Evolutionary conservation across 92 coral and sea anemone genomes (phyloP), one percentile per base, ranked within the genome.

Genomic region (Epizoanthus stellaris): DNA sequence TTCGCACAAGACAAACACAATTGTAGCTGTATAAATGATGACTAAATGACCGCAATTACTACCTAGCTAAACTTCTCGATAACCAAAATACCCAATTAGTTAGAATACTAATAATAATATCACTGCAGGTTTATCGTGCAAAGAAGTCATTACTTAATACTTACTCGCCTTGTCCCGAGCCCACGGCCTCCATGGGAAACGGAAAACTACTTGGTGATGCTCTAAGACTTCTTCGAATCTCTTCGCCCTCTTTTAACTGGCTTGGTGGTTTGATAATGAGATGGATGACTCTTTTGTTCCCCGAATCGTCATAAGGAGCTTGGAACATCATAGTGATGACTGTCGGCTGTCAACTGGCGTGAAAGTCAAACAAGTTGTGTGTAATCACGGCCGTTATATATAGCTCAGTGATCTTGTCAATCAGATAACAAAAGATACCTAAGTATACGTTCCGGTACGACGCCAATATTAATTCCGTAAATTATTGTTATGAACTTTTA

Each of bases 171-270:
- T 59, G 81, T 58, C 81, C 81, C 19, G 67, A 54, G 16, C 67
- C 67, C 52, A 56, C 81, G 20, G 81, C 81, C 25, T 76, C 68
- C 81, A 76, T 76, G n/a, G 65, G 58, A 19, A 76, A 59, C 7
- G 14, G 38, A 21, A 57, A 76, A 16, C 54, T 42, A 17, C 40
- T 76, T 38, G 14, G 81, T n/a, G 62, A 59, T 36, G 81, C n/a
- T 8, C 52, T 38, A 34, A 56, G 21, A 38, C 81, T 60, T 34
- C 36, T 59, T 76, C 67, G 68, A 3, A 36, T 5, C 19, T 39
- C 56, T 57, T 76, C 68, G 67, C 30, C 43, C 21, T 15, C 53
- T 7, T 59, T 38, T 23, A 30, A 39, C 13, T 13, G 52, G 25
- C 8, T 76, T 3, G 81, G 81, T n/a, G 34, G 81, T 59, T 76